Base-by-base conservation (phyloP, 2,797 vertebrate genomes). In the Periparus ater region DNA sequence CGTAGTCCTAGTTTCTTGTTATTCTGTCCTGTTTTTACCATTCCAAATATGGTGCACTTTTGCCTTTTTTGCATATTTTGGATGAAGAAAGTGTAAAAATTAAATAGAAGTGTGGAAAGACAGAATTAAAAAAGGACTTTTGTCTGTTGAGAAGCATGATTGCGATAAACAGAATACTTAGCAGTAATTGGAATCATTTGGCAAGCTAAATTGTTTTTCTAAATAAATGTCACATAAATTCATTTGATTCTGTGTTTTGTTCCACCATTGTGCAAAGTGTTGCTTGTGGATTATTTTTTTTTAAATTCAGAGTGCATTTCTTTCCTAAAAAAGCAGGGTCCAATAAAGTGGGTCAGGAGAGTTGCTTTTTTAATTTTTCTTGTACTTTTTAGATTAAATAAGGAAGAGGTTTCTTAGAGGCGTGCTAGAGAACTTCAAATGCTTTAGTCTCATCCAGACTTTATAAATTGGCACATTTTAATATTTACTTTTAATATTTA, bases 401-500 rank as follows among this genome's bases (percentile, higher is more conserved):
- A 38, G 18, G 51, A 78, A 78, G 32, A n/a, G 13, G 2, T 55
- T 88, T 80, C 50, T 73, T 66, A 65, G 11, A 17, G 16, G 26
- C 60, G 13, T 71, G n/a, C 48, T 48, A 55, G 62, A 72, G 29
- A 45, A 30, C 47, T 81, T 91, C 27, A 86, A 22, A 58, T 61
- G 17, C 51, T 72, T 80, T 62, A 10, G 2, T 88, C 53, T 91
- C 65, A 29, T 67, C 44, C 71, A 86, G 61, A 73, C 57, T 13
- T 74, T 85, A 45, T 17, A 73, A 88, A 55, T 18, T 67, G 63
- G 29, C 71, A 67, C 50, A 22, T 89, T 91, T 82, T 82, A 62
- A 7, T 91, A 34, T 76, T 91, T 92, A 72, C 45, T 88, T 91
- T 60, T 85, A 62, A 8, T 91, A 36, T 76, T 91, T 92, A 72